Base-by-base conservation (phyloP, 1,140 invertebrate species). In the Colletes latitarsis region DNA sequence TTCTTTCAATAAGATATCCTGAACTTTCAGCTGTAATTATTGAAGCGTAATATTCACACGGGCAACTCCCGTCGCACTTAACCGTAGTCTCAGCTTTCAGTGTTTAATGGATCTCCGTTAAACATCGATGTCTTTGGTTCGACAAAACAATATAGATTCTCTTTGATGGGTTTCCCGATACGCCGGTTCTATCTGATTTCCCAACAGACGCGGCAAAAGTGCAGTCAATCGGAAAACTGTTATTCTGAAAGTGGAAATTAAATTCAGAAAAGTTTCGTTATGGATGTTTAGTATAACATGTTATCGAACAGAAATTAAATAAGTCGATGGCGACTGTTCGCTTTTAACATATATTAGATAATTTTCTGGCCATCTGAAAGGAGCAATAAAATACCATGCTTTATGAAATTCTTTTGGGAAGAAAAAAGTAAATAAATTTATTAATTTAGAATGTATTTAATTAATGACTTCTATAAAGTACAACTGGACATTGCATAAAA, bases 131-230 rank as follows among this genome's bases (percentile, higher is more conserved):
- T 66, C 64, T 67, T 67, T 49, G n/a, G n/a, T 15, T 14, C 43
- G 46, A 49, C 19, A 43, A 67, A 67, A 67, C 64, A 49, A 52
- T 49, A 67, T 46, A 67, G n/a, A 67, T 67, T 67, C 43, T 46
- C 41, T 67, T 67, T 49, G 43, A 67, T 49, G 64, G 43, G 10
- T 67, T 49, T 43, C 9, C 43, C 64, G 10, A 43, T 49, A 67
- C 64, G 6, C n/a, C n/a, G 2, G 64, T 67, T 49, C 43, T 49
- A 49, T 67, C 64, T 67, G 43, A 67, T 67, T 67, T 67, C 64
- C 64, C 64, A 67, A 67, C 41, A 67, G 64, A 21, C 64, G 46
- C 43, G 46, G n/a, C 14, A 49, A 67, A n/a, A 21, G 43, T 52
- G 6, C 43, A 67, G 41, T 21, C 43, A 21, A n/a, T 67, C 64